Base-by-base conservation (phyloP, 1,140 invertebrate genomes). In the Drosophila carrolli region DNA sequence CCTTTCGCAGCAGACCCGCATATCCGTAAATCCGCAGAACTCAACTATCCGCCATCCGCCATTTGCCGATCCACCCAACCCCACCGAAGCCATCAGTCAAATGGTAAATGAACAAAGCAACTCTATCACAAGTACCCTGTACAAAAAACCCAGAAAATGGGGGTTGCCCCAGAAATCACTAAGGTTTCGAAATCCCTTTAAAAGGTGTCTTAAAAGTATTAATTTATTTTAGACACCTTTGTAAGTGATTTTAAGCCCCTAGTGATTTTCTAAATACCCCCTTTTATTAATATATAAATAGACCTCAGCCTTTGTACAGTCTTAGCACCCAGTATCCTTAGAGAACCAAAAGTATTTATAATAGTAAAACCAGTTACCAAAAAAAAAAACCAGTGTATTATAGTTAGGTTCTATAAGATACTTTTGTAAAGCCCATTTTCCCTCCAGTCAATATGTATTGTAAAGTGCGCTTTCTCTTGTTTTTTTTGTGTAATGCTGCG, bases 101-200 rank as follows among this genome's bases (percentile, higher is more conserved):
- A 86, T 86, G 82, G 82, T 86, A 86, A 86, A 78, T 86, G 78
- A 86, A 86, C 51, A 70, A 78, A 73, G 67, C 79, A 82, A 82
- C 79, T 81, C 60, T 61, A 77, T 58, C 58, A 55, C 68, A 71
- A 57, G 65, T 71, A 70, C 67, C 55, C 50, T 71, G 67, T 71
- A 70, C 67, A 71, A 47, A 48, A 47, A 37, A 23, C 41, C 38
- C 61, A 23, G 29, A 7, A 32, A 32, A 32, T 32, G 29, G 29
- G 29, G 29, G 29, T 32, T 6, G n/a, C 29, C 29, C 6, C 5
- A 32, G 29, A 32, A 32, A 8, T 32, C 6, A 7, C 29, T 0
- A 32, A 6, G 29, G 6, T 32, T 8, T 32, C 8, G 29, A 32
- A 32, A 32, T 7, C 7, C 1, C 8, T 32, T 8, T 1, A 8